These are phyloP conservation scores for Solenodon paradoxus DNA, from an alignment of 2,113 vertebrate genomes.

Conservation along the genomic window DNA sequence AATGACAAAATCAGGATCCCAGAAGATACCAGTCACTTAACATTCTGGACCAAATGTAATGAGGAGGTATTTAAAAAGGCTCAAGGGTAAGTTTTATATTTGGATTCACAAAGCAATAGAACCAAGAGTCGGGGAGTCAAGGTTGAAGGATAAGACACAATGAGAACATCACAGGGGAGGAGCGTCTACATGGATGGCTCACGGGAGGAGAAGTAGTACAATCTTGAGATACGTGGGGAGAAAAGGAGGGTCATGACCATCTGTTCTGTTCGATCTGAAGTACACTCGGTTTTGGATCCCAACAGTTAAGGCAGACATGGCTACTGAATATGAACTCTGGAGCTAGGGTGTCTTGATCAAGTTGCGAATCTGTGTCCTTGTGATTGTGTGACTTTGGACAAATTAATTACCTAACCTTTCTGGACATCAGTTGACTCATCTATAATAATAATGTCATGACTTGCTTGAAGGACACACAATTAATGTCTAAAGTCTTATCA, in stretches of 20 bases:
- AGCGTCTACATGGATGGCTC: neutral
- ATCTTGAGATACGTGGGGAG: neutral
- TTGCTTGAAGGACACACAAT: neutral
- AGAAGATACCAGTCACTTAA: neutral
- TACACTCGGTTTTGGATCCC: neutral
- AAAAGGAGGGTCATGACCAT: neutral
- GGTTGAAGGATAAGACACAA: too few species aligned
- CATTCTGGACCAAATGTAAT: neutral
- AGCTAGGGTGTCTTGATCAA: neutral
- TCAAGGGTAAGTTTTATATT: neutral
- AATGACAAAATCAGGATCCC: neutral
- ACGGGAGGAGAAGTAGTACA: neutral
- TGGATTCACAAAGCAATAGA: neutral
- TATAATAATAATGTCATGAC: neutral
- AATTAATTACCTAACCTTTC: neutral
- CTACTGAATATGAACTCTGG: neutral
- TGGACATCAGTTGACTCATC: neutral
- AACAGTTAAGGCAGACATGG: neutral
- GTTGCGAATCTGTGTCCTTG: neutral
- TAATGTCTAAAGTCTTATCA: neutral
- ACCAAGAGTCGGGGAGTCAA: neutral
- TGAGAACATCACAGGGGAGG: neutral
- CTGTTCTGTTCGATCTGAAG: neutral
- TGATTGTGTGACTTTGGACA: neutral
- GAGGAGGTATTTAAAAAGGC: neutral